Evolutionary conservation across 2,113 vertebrate species (phyloP), one percentile per base, ranked within the genome.

Genomic region (Toxotes chatareus): DNA sequence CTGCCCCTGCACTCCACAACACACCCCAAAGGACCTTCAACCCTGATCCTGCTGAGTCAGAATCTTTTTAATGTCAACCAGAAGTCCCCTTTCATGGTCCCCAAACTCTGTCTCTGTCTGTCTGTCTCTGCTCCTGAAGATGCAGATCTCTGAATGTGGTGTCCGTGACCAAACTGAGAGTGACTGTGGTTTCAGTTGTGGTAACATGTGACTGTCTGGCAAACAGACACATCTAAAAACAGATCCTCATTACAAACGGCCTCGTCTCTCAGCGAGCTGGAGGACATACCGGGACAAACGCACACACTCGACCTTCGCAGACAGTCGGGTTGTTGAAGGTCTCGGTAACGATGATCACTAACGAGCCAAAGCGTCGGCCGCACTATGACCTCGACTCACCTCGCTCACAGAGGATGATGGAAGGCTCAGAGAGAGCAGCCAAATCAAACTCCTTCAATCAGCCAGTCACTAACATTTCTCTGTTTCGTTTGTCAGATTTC

Each of bases 221-320:
- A 19, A 61, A 47, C 23, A 49, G 53, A 68, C 71, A 11, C 23
- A 13, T 85, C 87, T 88, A 86, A 78, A 88, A 86, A 86, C 80
- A 86, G 87, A 83, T 12, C 5, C 38, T 82, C 74, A 60, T 79
- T 78, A 82, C 76, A 62, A 60, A 72, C 55, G 10, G 57, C 36
- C 61, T 65, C 49, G 13, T 78, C 64, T 69, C 64, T 82, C 74
- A 67, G 59, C 27, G 55, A 62, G 67, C 14, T 2, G 56, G 31
- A 70, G 72, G 44, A 85, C 82, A 81, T 73, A 47, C 71, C 83
- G 34, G 51, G 23, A 73, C 72, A 56, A 17, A 62, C 74, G 34
- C 70, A 32, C 71, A 60, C 59, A 31, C 67, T 27, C 23, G 32
- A 75, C 42, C 63, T 67, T 42, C 27, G 1, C 62, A 32, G 66